A percentile compares a stretch with the other conserved stretches of the same genome.
These are phyloP conservation scores for Sarotherodon lohbergeri DNA, from an alignment of 2,113 vertebrate species.

Conservation along the genomic window DNA sequence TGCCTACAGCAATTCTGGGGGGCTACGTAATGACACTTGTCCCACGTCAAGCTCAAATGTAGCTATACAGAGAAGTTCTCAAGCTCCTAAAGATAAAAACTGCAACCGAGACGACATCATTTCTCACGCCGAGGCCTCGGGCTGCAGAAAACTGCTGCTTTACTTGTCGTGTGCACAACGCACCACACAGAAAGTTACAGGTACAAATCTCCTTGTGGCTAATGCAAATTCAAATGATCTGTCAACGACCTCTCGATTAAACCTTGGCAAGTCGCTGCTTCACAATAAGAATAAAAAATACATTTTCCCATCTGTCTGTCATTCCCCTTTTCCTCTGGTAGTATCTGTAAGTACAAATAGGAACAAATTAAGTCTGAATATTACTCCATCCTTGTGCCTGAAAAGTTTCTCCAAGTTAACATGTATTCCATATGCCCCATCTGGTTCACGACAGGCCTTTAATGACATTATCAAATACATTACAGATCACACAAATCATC, in stretches of 20 bases:
- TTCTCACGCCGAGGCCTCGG: not conserved
- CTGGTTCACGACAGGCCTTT: slow-evolving; percentile 31
- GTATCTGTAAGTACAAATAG: not conserved
- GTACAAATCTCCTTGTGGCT: not conserved
- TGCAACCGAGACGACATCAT: slow-evolving; percentile 19
- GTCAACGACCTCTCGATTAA: not conserved
- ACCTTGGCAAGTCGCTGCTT: not conserved
- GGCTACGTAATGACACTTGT: slow-evolving; percentile 29
- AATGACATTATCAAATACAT: slow-evolving; percentile 65
- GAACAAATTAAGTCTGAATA: not conserved
- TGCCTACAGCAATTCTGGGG: slow-evolving; percentile 24
- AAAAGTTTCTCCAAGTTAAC: slow-evolving; percentile 25
- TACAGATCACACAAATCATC: slow-evolving; percentile 59
- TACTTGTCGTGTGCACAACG: not conserved
- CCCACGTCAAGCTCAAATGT: slow-evolving; percentile 7
- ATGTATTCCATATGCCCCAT: slow-evolving; percentile 59
- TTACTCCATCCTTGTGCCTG: not conserved
- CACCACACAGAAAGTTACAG: not conserved
- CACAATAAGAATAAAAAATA: not conserved
- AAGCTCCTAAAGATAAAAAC: not conserved
- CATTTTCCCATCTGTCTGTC: not conserved
- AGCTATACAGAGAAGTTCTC: not conserved
- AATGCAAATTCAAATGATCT: not conserved
- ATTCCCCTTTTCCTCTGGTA: not conserved
- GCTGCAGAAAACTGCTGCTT: not conserved